Evolutionary conservation across 37 sponge, comb jelly and placozoan species (phyloP).

Genomic region (Chondrosia reniformis): DNA sequence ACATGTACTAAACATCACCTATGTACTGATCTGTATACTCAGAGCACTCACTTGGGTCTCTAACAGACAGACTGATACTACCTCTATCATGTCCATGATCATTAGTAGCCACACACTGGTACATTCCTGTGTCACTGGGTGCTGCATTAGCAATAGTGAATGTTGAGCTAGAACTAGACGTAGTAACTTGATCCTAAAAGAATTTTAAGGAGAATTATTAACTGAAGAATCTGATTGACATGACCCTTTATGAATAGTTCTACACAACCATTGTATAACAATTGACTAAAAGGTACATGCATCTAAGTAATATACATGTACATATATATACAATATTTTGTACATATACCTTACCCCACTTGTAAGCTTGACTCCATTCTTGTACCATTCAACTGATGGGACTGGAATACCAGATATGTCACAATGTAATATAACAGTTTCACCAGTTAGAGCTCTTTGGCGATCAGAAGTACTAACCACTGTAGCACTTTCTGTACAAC

Average conservation of each 20-base stretch:
- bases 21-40: background rate
- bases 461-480: background rate
- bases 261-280: no score
- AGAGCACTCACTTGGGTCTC: conserved; percentile 29
- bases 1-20: background rate
- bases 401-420: background rate
- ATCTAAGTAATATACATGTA: no score
- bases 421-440: conserved; percentile 32
- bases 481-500: conserved; percentile 22
- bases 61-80: conserved; percentile 30
- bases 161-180: background rate
- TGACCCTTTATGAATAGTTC: no score
- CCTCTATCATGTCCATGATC: background rate
- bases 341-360: background rate
- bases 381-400: conserved; percentile 24
- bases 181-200: no score
- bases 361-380: conserved; percentile 4
- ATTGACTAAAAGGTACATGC: no score
- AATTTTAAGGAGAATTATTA: no score
- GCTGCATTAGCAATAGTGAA: background rate
- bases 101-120: conserved; percentile 46
- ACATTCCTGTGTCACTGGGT: conserved; percentile 39
- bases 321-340: no score
- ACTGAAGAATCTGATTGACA: no score
- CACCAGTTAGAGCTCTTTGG: background rate